Conservation (phyloP, 2,113 vertebrate genomes). For the Sinocyclocheilus maitianheensis region DNA sequence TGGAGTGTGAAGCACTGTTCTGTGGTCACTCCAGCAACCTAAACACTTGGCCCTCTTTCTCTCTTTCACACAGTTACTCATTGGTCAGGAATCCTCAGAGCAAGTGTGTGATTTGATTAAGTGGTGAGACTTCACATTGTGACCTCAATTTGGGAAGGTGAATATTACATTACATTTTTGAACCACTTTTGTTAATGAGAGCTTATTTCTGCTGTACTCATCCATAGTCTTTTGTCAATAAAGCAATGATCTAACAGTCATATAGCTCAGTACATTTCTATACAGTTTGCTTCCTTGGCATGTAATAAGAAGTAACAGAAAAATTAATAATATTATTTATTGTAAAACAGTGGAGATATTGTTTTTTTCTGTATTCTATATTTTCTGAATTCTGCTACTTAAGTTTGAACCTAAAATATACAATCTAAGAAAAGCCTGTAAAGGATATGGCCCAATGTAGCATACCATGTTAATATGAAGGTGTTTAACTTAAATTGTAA, state of each 20-base stretch:
- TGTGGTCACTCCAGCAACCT: neutral
- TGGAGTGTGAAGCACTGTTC: neutral
- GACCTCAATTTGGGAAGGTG: neutral
- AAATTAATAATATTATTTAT: too few species aligned
- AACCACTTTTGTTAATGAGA: neutral
- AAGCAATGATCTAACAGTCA: too few species aligned
- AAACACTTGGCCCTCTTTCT: neutral
- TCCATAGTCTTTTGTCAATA: too few species aligned
- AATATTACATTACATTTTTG: neutral
- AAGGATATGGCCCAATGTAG: too few species aligned
- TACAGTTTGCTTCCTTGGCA: neutral
- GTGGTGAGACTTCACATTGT: neutral
- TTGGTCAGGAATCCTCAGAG: neutral
- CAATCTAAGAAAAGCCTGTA: too few species aligned
- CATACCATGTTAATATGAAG: too few species aligned
- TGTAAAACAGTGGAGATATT: too few species aligned
- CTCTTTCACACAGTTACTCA: neutral
- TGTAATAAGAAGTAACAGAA: too few species aligned
- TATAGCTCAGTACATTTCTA: neutral
- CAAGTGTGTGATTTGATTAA: constrained; percentile 12
- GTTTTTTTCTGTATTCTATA: too few species aligned
- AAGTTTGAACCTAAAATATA: neutral
- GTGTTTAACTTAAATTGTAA: too few species aligned
- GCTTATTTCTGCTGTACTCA: neutral
- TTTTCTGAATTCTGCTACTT: neutral